A percentile compares a stretch with the other conserved stretches of the same genome.
Conservation (phyloP, 1,140 invertebrate species). For the Archegozetes longisetosus region DNA sequence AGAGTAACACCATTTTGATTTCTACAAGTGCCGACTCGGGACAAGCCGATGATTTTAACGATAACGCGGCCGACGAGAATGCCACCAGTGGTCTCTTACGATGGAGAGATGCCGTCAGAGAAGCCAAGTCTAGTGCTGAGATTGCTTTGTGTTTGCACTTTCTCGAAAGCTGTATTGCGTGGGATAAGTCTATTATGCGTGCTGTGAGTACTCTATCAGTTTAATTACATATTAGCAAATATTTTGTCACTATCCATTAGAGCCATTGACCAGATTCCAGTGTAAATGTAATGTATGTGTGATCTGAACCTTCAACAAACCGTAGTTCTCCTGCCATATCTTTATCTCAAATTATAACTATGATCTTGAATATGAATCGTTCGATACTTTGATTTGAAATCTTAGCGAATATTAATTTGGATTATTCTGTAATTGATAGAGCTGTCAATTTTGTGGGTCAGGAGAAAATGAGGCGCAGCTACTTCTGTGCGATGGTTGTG, state of each 20-base stretch:
- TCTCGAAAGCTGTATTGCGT: constrained; percentile 77
- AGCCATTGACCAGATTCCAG: too few species aligned
- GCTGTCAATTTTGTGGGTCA: constrained; percentile 88
- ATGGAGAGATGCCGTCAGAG: constrained; percentile 72
- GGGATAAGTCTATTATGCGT: constrained; percentile 99
- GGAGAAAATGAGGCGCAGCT: constrained; percentile 92
- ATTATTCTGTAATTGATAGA: constrained; percentile 38
- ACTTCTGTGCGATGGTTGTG: constrained; percentile 87
- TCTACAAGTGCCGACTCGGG: neutral
- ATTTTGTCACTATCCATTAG: too few species aligned
- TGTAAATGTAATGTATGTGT: too few species aligned
- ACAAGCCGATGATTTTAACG: constrained; percentile 12
- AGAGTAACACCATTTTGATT: constrained; percentile 8
- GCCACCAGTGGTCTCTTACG: constrained; percentile 43
- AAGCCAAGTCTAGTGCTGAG: constrained; percentile 57
- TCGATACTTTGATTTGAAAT: neutral
- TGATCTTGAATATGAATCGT: too few species aligned
- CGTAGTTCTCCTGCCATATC: too few species aligned
- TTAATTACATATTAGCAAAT: too few species aligned
- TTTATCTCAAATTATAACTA: too few species aligned
- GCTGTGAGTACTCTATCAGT: constrained; percentile 64
- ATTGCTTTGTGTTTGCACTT: constrained; percentile 75
- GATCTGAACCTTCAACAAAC: too few species aligned
- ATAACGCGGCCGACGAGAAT: constrained; percentile 19
- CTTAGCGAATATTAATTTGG: neutral